Conservation (phyloP, 2,888 invertebrate genomes). For the Melieria omissa region DNA sequence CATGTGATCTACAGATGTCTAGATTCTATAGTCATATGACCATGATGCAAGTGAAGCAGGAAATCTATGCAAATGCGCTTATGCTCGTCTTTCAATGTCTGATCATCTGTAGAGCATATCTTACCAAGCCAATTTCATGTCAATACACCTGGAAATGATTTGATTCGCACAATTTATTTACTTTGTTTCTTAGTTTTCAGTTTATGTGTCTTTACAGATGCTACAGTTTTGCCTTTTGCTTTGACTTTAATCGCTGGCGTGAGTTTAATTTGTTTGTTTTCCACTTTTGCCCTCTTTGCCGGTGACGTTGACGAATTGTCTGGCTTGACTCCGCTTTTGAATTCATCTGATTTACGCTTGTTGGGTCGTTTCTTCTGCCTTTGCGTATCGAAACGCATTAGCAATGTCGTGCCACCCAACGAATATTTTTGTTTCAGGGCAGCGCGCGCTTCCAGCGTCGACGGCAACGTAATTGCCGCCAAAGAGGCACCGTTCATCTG, state of each 20-base stretch:
- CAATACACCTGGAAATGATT: too few species aligned
- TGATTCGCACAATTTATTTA: neutral
- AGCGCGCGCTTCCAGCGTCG: constrained; percentile 55
- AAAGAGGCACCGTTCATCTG: constrained; percentile 49
- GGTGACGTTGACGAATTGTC: too few species aligned
- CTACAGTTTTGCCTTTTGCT: constrained; percentile 1
- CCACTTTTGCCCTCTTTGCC: neutral
- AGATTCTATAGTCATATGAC: too few species aligned
- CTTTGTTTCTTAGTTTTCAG: constrained; percentile 1
- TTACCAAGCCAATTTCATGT: too few species aligned
- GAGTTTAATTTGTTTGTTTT: neutral
- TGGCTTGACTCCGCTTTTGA: too few species aligned
- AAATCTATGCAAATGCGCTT: too few species aligned
- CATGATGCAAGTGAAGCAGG: too few species aligned
- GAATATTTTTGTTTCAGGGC: constrained; percentile 50
- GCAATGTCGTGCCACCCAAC: constrained; percentile 50
- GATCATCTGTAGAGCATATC: too few species aligned
- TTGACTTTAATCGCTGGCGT: neutral
- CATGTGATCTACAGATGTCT: too few species aligned
- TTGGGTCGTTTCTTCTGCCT: constrained; percentile 31
- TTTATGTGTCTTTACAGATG: constrained; percentile 1
- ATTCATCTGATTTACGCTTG: too few species aligned
- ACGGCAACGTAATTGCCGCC: constrained; percentile 57
- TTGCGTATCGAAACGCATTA: constrained; percentile 53
- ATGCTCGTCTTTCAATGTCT: too few species aligned